Evolutionary conservation across 2,888 invertebrate species (phyloP).

Genomic region (Morpho achilles): DNA sequence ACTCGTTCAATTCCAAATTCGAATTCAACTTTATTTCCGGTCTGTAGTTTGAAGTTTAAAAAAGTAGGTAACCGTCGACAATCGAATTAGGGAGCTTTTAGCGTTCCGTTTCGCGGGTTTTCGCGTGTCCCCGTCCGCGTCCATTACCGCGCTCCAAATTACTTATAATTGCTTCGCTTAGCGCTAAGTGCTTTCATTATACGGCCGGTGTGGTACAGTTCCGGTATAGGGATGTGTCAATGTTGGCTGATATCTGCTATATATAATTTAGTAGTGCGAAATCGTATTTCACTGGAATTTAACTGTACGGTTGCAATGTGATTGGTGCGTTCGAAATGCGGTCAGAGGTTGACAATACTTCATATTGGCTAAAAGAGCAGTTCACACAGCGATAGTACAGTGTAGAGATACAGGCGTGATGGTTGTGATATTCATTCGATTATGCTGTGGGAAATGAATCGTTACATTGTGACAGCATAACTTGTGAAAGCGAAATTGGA

Average conservation of each 20-base stretch:
- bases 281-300: constrained; percentile 26
- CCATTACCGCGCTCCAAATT: constrained; percentile 74
- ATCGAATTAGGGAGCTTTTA: constrained; percentile 78
- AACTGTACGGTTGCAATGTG: constrained; percentile 26
- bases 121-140: constrained; percentile 75
- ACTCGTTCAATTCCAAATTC: constrained; percentile 23
- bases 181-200: constrained; percentile 78
- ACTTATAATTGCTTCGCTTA: constrained; percentile 79
- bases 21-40: constrained; percentile 38
- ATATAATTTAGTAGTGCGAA: constrained; percentile 37
- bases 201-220: constrained; percentile 52
- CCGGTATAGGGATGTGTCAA: constrained; percentile 51
- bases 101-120: constrained; percentile 74
- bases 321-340: constrained; percentile 34
- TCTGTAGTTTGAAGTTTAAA: constrained; percentile 49
- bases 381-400: constrained; percentile 52
- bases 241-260: constrained; percentile 46
- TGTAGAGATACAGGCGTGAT: constrained; percentile 59
- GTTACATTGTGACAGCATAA: constrained; percentile 53
- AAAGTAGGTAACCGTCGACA: constrained; percentile 61
- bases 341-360: constrained; percentile 46
- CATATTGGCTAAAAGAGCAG: constrained; percentile 64
- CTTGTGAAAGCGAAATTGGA: constrained; percentile 34
- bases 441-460: constrained; percentile 69
- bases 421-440: constrained; percentile 77